Evolutionary conservation across 2,888 invertebrate genomes (phyloP), one percentile per base, ranked within the genome.

Genomic region (Tetragonula carbonaria): DNA sequence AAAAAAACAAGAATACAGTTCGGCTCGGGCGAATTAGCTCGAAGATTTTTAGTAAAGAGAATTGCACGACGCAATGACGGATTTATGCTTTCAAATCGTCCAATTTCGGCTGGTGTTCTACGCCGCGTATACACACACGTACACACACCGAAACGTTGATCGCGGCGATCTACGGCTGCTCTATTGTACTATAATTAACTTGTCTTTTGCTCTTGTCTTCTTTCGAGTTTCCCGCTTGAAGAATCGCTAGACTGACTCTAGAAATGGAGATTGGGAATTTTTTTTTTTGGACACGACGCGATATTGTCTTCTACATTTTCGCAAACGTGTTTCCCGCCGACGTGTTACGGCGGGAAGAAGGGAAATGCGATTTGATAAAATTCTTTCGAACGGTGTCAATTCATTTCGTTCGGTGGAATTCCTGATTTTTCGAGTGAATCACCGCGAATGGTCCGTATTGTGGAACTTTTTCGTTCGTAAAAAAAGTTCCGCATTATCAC

Each of bases 21-120:
- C 8, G n/a, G 62, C 38, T 74, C 21, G 18, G 53, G 68, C 57
- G 63, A 73, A 80, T 67, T 53, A 67, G 65, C 33, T 57, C 59
- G 57, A 74, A 78, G 70, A 65, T 76, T 80, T 68, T 86, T 88
- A 82, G 81, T 86, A 59, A 45, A 78, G 28, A 78, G 65, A 62
- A 78, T 78, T 73, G 62, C 63, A 62, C 45, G 70, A 65, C 28
- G 63, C 38, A 38, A 38, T 50, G 33, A 38, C 13, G 50, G 53
- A 55, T 8, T 73, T 62, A 67, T 74, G 78, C 59, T 78, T 85
- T 71, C n/a, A 53, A 74, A 78, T 81, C 73, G 85, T 51, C 72
- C 71, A 78, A 83, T 79, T 80, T 83, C 87, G 86, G 85, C 76
- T 57, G 45, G 21, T 50, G 62, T 70, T 87, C 66, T 74, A 71